phyloP scores from a whole-genome alignment of 2,113 vertebrate genomes.

The Lichenostomus cassidix region DNA sequence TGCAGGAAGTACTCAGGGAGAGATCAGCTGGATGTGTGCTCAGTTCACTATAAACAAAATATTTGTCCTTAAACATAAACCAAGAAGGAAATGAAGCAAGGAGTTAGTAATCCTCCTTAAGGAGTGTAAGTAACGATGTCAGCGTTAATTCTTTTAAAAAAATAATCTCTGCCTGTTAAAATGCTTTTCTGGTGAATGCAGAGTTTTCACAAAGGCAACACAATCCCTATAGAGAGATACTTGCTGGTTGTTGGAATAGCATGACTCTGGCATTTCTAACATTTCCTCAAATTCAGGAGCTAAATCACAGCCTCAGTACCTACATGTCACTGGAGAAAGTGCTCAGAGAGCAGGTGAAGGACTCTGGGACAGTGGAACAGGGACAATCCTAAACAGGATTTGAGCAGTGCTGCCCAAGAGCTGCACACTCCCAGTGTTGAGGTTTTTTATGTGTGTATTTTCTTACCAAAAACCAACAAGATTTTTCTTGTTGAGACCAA shows the following conservation, averaged over 20 bases:
- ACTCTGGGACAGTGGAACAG: not conserved
- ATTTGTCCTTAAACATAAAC: constrained; percentile 43
- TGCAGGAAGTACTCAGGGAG: not conserved
- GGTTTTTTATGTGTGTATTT: not conserved
- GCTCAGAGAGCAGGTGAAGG: not conserved
- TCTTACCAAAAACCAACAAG: not conserved
- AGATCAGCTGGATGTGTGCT: constrained; percentile 9
- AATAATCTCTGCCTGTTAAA: not conserved
- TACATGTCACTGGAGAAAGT: accelerated
- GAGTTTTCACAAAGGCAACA: not conserved
- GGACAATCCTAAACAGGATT: not conserved
- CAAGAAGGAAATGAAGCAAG: constrained; percentile 8
- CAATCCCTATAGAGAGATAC: not conserved
- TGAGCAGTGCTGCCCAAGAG: not conserved
- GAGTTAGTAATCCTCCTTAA: not conserved
- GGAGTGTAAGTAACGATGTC: not conserved
- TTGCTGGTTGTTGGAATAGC: not conserved
- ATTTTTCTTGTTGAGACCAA: not conserved
- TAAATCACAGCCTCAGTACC: not conserved
- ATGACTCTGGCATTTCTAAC: not conserved
- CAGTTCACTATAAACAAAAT: constrained; percentile 27
- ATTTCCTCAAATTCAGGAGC: not conserved
- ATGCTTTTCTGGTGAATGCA: not conserved
- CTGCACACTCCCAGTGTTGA: not conserved
- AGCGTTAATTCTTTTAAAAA: not conserved